phyloP scores from a whole-genome alignment of 2,888 invertebrate genomes.

The Caenorhabditis wallacei region DNA sequence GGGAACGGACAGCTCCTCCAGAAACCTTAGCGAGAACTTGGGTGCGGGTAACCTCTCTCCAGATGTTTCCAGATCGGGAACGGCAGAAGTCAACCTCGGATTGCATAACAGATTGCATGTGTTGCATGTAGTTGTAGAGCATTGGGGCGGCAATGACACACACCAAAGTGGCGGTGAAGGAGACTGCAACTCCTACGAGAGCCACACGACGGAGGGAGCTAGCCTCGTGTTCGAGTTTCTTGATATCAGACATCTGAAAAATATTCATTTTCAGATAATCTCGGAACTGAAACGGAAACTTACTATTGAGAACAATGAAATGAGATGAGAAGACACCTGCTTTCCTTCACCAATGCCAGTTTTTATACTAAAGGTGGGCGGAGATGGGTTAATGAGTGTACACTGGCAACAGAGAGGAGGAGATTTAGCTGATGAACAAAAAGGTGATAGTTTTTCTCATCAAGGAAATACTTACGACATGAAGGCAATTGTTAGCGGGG shows the following conservation, averaged over 20 bases:
- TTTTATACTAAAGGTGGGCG: constrained; percentile 66
- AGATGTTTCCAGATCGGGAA: constrained; percentile 77
- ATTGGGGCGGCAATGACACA: constrained; percentile 74
- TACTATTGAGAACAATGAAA: constrained; percentile 45
- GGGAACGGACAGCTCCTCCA: constrained; percentile 70
- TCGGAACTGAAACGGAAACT: constrained; percentile 10
- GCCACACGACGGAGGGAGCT: constrained; percentile 66
- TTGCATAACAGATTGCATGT: constrained; percentile 74
- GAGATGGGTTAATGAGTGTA: constrained; percentile 64
- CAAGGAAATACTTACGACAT: constrained; percentile 58
- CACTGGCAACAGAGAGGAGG: constrained; percentile 39
- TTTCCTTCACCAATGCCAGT: constrained; percentile 27
- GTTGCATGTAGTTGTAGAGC: constrained; percentile 79
- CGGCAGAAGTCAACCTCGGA: constrained; percentile 77
- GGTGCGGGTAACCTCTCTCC: constrained; percentile 78
- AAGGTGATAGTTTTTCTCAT: constrained; percentile 54
- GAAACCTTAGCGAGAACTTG: constrained; percentile 75
- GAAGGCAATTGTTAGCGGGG: constrained; percentile 36
- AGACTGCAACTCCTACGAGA: constrained; percentile 67
- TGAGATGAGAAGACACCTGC: constrained; percentile 61
- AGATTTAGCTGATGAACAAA: constrained; percentile 47
- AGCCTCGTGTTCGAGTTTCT: constrained; percentile 70
- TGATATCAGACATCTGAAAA: constrained; percentile 63
- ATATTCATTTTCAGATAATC: neutral
- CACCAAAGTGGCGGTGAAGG: constrained; percentile 72